Conservation (phyloP, 2,888 invertebrate genomes). For the Tortricodes alternella region DNA sequence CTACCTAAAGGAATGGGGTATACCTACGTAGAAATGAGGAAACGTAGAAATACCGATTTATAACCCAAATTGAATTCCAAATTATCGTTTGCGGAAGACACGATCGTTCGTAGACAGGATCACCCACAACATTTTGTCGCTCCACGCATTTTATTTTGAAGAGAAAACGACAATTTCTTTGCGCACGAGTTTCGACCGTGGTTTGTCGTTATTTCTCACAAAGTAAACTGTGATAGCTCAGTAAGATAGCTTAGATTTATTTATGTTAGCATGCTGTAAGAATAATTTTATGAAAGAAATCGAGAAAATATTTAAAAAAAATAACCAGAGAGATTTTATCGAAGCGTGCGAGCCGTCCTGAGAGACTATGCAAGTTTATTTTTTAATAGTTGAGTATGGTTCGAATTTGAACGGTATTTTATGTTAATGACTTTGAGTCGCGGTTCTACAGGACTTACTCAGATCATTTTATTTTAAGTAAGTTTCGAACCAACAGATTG, state of each 20-base stretch:
- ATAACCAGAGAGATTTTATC: conserved; percentile 49
- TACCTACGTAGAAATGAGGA: too few relatives aligned
- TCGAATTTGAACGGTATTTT: conserved; percentile 29
- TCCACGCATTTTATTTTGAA: conserved; percentile 14
- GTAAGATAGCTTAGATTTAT: conserved; percentile 67
- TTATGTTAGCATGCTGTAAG: conserved; percentile 76
- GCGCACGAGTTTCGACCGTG: not conserved
- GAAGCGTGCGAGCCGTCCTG: conserved; percentile 65
- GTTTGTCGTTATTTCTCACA: not conserved
- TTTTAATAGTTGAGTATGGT: conserved; percentile 17
- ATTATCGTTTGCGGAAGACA: too few relatives aligned
- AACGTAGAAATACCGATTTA: too few relatives aligned
- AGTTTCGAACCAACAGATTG: conserved; percentile 39
- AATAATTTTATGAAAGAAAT: conserved; percentile 53
- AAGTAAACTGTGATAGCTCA: conserved; percentile 17
- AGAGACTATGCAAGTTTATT: conserved; percentile 39
- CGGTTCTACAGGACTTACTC: conserved; percentile 18
- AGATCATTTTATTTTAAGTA: conserved; percentile 20
- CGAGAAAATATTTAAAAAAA: conserved; percentile 42
- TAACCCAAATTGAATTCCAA: too few relatives aligned
- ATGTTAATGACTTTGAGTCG: conserved; percentile 26
- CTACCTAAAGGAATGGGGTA: too few relatives aligned
- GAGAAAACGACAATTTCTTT: not conserved
- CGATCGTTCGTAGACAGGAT: not conserved
- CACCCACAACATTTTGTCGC: conserved; percentile 1